Conservation (phyloP, 2,888 invertebrate species). For the Epinotia bilunana region DNA sequence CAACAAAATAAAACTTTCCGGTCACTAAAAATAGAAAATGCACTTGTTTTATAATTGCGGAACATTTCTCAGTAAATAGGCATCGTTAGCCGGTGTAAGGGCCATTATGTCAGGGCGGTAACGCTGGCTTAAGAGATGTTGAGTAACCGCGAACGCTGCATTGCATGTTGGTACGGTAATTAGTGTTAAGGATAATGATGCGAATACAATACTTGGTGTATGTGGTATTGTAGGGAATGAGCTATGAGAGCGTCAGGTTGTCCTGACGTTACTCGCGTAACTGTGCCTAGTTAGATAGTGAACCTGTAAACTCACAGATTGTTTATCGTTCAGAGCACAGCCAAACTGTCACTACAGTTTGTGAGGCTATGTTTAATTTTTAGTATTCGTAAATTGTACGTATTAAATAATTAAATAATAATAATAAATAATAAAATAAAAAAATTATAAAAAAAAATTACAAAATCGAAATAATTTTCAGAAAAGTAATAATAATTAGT, state of each 20-base stretch:
- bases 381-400: too few species aligned
- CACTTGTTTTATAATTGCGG: constrained; percentile 46
- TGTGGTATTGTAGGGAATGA: constrained; percentile 12
- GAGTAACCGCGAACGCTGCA: constrained; percentile 28
- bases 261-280: not conserved
- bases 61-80: constrained; percentile 63
- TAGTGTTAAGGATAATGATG: constrained; percentile 49
- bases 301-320: too few species aligned
- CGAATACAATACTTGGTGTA: constrained; percentile 13
- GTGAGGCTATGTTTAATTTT: too few species aligned
- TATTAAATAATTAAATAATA: too few species aligned
- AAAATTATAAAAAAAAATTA: too few species aligned
- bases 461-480: too few species aligned
- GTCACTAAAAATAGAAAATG: constrained; percentile 23
- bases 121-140: constrained; percentile 45
- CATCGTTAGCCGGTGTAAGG: constrained; percentile 63
- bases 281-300: too few species aligned
- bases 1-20: constrained; percentile 20
- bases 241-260: not conserved
- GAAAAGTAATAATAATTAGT: too few species aligned
- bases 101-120: constrained; percentile 56
- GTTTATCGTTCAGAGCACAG: too few species aligned
- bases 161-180: constrained; percentile 62
- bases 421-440: too few species aligned
- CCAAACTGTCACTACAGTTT: too few species aligned